Evolutionary conservation across 1,140 invertebrate genomes (phyloP), one percentile per base, ranked within the genome.

Genomic region (Epicauta chinensis): DNA sequence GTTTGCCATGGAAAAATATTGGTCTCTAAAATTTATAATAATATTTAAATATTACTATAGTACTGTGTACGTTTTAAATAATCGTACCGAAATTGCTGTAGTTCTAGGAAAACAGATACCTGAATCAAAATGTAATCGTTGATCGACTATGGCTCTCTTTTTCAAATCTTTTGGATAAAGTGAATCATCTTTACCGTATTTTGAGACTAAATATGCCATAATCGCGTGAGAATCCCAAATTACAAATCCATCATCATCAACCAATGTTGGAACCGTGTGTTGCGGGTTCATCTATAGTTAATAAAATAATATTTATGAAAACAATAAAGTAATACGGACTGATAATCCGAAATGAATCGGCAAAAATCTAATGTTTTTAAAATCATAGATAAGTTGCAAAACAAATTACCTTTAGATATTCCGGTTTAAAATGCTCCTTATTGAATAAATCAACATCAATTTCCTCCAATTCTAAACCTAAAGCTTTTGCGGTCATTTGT

Each of bases 251-350:
- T 76, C 74, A 56, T 84, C 82, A 60, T 81, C 78, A 31, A 30
- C 23, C 55, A 86, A 68, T 1, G 81, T 82, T 6, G 83, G 83
- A 52, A 86, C 73, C 1, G 80, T 81, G 52, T 84, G 81, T 62
- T 82, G 80, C 9, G 81, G 81, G 69, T 84, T 85, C 44, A 77
- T 23, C 23, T 7, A 23, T 5, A 23, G 7, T 23, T 5, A 23
- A 23, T 10, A 59, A 62, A n/a, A 17, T 16, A 14, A 41, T 43
- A 6, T 23, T 43, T 43, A 29, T 23, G n/a, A 32, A 34, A n/a
- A n/a, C n/a, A n/a, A n/a, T n/a, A n/a, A n/a, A n/a, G n/a, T n/a
- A n/a, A n/a, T n/a, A n/a, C n/a, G n/a, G n/a, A n/a, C n/a, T n/a
- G n/a, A n/a, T n/a, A n/a, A n/a, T n/a, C n/a, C n/a, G n/a, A n/a